Evolutionary conservation across 2,888 invertebrate species (phyloP).

Genomic region (Alentia gelatinosa): DNA sequence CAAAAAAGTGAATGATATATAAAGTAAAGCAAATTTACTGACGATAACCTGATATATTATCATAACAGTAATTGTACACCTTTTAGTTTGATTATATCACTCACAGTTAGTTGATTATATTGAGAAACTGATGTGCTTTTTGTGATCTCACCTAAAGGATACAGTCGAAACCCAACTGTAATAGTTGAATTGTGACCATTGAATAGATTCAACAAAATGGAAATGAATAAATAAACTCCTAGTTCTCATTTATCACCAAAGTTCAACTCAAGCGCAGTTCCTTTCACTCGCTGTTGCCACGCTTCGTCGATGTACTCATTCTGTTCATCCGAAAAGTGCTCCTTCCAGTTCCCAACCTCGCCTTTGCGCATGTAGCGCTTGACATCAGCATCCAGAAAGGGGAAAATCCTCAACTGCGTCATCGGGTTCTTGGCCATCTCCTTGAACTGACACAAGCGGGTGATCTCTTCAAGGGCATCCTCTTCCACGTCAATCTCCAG

Average conservation of each 20-base stretch:
- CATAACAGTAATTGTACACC: no score
- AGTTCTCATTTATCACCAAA: slow-evolving; percentile 7
- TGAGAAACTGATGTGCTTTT: no score
- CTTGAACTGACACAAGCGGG: slow-evolving; percentile 7
- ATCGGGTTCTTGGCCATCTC: slow-evolving; percentile 39
- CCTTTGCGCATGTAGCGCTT: slow-evolving; percentile 36
- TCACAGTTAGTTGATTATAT: no score
- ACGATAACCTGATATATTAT: no score
- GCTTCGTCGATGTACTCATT: slow-evolving; percentile 12
- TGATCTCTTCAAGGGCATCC: slow-evolving; percentile 1
- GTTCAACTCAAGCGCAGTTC: not conserved
- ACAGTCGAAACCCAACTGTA: no score
- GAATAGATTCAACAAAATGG: no score
- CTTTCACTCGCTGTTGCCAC: not conserved
- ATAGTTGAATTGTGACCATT: no score
- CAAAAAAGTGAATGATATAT: no score
- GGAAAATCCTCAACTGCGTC: slow-evolving; percentile 46
- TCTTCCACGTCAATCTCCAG: slow-evolving; percentile 32
- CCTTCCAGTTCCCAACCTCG: slow-evolving; percentile 29
- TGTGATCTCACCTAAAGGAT: no score
- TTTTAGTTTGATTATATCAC: no score
- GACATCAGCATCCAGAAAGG: slow-evolving; percentile 35
- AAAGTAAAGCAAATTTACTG: no score
- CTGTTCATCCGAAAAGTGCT: slow-evolving; percentile 9
- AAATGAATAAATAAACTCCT: no score